phyloP scores from a whole-genome alignment of 2,888 invertebrate genomes.

The Thysanoteuthis rhombus region DNA sequence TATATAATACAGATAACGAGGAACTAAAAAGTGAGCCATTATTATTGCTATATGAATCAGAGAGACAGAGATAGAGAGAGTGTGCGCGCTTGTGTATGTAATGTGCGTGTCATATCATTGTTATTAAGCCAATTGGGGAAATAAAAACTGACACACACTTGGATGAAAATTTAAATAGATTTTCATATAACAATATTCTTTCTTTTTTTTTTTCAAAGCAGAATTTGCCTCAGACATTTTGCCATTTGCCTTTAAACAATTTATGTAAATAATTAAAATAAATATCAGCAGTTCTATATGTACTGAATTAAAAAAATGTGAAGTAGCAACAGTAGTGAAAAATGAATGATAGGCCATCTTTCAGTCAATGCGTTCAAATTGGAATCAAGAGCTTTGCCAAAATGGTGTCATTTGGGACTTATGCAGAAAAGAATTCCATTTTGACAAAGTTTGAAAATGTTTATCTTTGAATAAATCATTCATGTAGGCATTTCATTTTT shows the following conservation, averaged over 20 bases:
- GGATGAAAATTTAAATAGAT: background rate
- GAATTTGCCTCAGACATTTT: background rate
- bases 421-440: background rate
- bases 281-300: background rate
- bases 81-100: background rate
- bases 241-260: background rate
- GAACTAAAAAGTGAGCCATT: background rate
- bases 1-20: background rate
- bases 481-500: background rate
- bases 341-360: background rate
- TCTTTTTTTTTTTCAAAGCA: background rate
- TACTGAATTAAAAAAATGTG: background rate
- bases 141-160: background rate
- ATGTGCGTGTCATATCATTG: background rate
- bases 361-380: background rate
- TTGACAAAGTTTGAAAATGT: background rate
- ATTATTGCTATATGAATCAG: slow-evolving; percentile 12
- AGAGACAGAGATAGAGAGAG: background rate
- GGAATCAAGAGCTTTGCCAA: background rate
- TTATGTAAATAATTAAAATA: background rate
- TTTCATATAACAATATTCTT: background rate
- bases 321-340: background rate
- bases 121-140: background rate
- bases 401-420: background rate
- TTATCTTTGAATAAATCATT: background rate